phyloP scores from a whole-genome alignment of 1,140 invertebrate species.

The Panulirus ornatus region DNA sequence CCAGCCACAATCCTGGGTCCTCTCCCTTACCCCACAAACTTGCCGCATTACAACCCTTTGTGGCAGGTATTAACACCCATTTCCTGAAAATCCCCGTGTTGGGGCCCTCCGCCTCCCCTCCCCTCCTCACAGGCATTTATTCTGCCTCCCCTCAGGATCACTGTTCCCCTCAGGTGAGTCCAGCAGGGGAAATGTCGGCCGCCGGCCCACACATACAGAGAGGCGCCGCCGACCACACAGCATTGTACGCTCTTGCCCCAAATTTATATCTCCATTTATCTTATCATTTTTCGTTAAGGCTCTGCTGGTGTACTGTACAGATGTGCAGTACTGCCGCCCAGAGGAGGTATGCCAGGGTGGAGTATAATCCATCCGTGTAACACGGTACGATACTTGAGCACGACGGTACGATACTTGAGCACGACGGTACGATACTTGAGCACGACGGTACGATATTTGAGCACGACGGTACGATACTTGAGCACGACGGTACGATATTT shows the following conservation, averaged over 20 bases:
- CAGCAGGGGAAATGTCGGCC: background rate
- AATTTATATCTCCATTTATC: background rate
- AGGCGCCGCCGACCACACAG: no score
- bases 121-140: background rate
- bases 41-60: slow-evolving; percentile 45
- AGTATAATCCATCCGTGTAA: no score
- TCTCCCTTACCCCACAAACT: background rate
- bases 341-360: no score
- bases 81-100: slow-evolving; percentile 41
- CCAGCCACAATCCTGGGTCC: background rate
- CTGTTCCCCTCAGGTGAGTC: background rate
- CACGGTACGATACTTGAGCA: no score
- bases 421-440: no score
- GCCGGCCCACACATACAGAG: no score
- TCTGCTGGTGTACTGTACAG: background rate
- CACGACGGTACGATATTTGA: no score
- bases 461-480: no score
- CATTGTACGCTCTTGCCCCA: background rate
- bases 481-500: no score
- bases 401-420: no score
- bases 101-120: background rate
- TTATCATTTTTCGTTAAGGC: background rate
- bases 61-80: slow-evolving; percentile 51
- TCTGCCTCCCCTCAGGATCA: background rate
- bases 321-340: no score